Conservation (phyloP, 2,113 vertebrate species). For the Paratilapia polleni region DNA sequence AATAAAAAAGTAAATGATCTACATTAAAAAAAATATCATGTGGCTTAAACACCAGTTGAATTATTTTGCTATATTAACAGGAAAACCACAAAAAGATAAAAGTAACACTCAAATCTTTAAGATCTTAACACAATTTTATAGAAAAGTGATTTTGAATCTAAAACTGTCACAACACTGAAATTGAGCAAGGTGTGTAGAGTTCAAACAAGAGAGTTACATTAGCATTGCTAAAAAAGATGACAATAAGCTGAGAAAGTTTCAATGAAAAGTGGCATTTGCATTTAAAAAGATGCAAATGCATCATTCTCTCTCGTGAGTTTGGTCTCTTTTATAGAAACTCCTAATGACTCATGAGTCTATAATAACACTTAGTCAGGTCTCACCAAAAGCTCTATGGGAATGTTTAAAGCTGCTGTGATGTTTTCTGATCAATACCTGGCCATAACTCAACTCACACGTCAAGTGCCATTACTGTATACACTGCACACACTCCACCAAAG, state of each 20-base stretch:
- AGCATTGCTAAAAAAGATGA: not conserved
- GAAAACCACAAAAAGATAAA: no score
- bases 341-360: constrained; percentile 62
- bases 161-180: not conserved
- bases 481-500: constrained; percentile 32
- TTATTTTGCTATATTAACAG: no score
- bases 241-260: not conserved
- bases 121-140: not conserved
- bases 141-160: not conserved
- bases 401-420: constrained; percentile 69
- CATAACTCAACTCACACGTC: constrained; percentile 70
- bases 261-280: not conserved
- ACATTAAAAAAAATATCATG: no score
- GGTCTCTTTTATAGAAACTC: constrained; percentile 37
- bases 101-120: not conserved
- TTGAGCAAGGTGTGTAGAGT: not conserved
- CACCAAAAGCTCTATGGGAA: constrained; percentile 72
- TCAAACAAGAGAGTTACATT: not conserved
- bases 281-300: not conserved
- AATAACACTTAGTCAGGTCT: constrained; percentile 60
- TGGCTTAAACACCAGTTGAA: no score
- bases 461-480: constrained; percentile 59
- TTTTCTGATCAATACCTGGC: constrained; percentile 76
- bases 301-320: not conserved
- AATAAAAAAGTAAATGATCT: no score